phyloP scores from a whole-genome alignment of 2,797 vertebrate species.

The Anniella stebbinsi region DNA sequence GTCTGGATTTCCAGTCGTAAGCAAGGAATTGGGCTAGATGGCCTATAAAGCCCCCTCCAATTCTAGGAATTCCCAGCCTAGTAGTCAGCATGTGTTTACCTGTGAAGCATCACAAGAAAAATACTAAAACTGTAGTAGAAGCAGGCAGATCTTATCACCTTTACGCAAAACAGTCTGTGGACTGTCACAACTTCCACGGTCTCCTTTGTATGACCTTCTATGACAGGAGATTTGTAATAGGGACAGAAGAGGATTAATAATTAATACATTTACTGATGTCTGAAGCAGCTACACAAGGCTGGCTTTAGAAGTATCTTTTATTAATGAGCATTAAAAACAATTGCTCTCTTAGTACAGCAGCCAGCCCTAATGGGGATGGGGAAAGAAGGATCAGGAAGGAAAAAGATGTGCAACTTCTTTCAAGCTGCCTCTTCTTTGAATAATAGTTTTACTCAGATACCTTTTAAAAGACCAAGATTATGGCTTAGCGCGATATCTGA shows the following conservation, averaged over 20 bases:
- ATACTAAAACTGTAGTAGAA: constrained; percentile 41
- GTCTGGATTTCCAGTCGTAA: not conserved
- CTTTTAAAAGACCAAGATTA: not conserved
- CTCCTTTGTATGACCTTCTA: constrained; percentile 67
- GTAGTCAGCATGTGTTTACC: not conserved
- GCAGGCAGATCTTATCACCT: constrained; percentile 21
- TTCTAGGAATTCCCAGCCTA: not conserved
- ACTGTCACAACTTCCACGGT: constrained; percentile 39
- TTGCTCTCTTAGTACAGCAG: constrained; percentile 59
- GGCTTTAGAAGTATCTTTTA: constrained; percentile 65
- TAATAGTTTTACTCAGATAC: not conserved
- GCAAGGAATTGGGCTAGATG: not conserved
- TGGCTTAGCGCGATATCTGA: too few relatives aligned
- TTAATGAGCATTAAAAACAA: constrained; percentile 69
- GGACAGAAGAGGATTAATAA: constrained; percentile 69
- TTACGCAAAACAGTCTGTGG: constrained; percentile 12
- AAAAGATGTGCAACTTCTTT: not conserved
- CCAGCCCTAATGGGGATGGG: constrained; percentile 26
- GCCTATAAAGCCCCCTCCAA: not conserved
- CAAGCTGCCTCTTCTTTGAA: not conserved
- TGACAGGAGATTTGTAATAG: constrained; percentile 51
- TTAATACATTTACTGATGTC: constrained; percentile 55
- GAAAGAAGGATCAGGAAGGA: not conserved
- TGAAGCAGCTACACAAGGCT: constrained; percentile 54
- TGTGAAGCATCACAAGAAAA: constrained; percentile 43